Evolutionary conservation across 2,797 vertebrate genomes (phyloP).

Genomic region (Alexandromys oeconomus): DNA sequence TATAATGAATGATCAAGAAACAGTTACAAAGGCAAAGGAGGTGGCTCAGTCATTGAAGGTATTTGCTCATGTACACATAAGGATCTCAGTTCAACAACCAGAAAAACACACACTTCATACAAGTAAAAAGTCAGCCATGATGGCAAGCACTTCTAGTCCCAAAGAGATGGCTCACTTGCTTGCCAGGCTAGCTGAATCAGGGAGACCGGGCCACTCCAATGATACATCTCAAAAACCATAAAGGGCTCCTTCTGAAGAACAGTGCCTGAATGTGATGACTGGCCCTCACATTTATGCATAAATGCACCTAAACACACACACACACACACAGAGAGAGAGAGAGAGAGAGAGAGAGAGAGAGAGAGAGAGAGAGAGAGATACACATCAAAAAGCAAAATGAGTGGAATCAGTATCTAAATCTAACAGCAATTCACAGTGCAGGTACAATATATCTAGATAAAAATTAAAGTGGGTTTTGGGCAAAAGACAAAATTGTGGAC

Average conservation of each 20-base stretch:
- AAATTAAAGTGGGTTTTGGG: neutral
- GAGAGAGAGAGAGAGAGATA: neutral
- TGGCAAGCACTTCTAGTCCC: neutral
- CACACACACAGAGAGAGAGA: neutral
- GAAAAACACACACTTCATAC: neutral
- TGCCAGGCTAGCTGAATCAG: neutral
- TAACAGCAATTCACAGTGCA: neutral
- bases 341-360: neutral
- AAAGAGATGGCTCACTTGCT: neutral
- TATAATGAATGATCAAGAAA: neutral
- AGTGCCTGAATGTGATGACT: neutral
- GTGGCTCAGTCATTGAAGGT: neutral
- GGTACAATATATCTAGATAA: neutral
- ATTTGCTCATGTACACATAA: neutral
- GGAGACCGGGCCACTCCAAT: neutral
- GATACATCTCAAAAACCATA: neutral
- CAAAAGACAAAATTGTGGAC: neutral
- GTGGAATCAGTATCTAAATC: neutral
- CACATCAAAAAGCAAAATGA: neutral
- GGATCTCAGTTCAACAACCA: neutral
- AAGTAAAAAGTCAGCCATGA: neutral
- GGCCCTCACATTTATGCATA: neutral
- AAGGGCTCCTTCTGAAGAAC: neutral
- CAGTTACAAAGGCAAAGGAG: neutral
- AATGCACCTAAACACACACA: neutral